Base-by-base conservation (phyloP, 1,140 invertebrate species). In the Bombyx mandarina region DNA sequence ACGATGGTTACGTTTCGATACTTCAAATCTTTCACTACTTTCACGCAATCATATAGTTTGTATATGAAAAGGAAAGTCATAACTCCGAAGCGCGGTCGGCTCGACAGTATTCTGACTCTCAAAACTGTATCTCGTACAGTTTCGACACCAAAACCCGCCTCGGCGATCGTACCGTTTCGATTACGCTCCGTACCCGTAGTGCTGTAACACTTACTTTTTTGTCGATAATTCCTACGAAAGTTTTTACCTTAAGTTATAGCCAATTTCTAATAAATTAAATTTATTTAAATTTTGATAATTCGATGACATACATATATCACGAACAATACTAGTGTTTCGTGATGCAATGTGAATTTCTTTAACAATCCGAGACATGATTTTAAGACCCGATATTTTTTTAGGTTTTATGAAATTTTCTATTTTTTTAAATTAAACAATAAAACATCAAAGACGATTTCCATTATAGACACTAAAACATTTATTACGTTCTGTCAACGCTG, bases 11-110 rank as follows among this genome's bases (percentile, higher is more conserved):
- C 65, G 55, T 58, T 59, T 58, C 63, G 26, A 58, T 62, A 69
- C 61, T 58, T 52, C 54, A 35, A 51, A 26, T 51, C 26, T 51
- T 8, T 35, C 10, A 35, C 42, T 51, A 8, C 7, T 26, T 1
- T 82, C 80, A 18, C 72, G 52, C 60, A 43, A 60, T 73, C 77
- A 73, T 87, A 85, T 82, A 81, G 10, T 70, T 52, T 35, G 73
- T 82, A 85, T 85, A 86, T 61, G 79, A 73, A 55, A 59, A 62
- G 68, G 79, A 83, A 79, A 77, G 72, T 63, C 64, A 45, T 43
- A 52, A 58, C 54, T 56, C 60, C 54, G 51, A 62, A 45, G 56
- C 58, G 58, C 66, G 60, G 60, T 55, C 58, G 56, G 8, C 54
- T 55, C 57, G 53, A 60, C 58, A 58, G 62, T 57, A 4, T 54